These are phyloP conservation scores for Eretmochelys imbricata DNA, from an alignment of 2,113 vertebrate genomes.

Conservation along the genomic window DNA sequence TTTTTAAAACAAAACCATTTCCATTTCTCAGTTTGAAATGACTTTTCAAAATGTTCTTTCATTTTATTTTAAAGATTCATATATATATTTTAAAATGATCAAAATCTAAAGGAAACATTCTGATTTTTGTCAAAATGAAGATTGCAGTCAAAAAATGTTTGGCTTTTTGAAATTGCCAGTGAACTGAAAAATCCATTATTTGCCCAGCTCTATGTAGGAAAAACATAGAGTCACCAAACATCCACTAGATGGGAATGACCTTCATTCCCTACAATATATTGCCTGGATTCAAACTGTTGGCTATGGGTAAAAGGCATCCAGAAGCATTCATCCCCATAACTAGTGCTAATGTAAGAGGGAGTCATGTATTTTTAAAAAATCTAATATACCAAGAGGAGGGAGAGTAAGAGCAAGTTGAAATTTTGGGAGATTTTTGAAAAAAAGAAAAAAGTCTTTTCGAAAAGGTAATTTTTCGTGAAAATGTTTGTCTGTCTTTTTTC, in stretches of 20 bases:
- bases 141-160: neutral
- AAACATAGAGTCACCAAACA: neutral
- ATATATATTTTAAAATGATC: neutral
- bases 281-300: neutral
- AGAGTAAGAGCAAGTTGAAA: neutral
- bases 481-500: neutral
- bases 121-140: neutral
- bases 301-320: neutral
- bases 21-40: neutral
- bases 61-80: neutral
- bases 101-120: neutral
- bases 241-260: neutral
- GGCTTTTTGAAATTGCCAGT: neutral
- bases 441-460: neutral
- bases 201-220: neutral
- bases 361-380: neutral
- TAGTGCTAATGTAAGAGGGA: neutral
- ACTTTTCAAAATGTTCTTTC: neutral
- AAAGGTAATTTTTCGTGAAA: neutral
- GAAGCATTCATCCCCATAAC: neutral
- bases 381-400: neutral
- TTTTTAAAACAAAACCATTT: neutral
- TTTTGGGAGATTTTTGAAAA: neutral
- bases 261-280: neutral
- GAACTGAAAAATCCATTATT: neutral